phyloP scores from a whole-genome alignment of 1,140 invertebrate genomes.

The Cherax destructor region DNA sequence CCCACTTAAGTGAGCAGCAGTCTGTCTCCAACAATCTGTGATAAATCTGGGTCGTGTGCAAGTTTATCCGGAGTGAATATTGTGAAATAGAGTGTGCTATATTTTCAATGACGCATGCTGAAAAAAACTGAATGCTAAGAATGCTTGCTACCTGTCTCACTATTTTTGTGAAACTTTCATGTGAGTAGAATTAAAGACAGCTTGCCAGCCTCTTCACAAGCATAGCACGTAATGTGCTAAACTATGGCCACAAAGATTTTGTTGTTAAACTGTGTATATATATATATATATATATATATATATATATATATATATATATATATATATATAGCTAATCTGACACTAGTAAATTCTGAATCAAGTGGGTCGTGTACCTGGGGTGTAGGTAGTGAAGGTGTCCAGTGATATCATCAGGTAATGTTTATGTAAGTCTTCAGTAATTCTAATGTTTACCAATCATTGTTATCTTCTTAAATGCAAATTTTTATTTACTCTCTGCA shows the following conservation, averaged over 20 bases:
- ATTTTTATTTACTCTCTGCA: no score
- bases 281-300: no score
- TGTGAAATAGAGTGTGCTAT: background rate
- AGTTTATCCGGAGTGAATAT: background rate
- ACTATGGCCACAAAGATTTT: background rate
- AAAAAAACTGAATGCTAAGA: background rate
- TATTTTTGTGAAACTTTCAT: background rate
- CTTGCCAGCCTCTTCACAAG: background rate
- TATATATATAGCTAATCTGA: background rate
- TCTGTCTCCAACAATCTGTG: conserved; percentile 19
- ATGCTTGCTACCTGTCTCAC: background rate
- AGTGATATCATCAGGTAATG: background rate
- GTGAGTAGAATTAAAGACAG: background rate
- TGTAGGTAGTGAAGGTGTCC: background rate
- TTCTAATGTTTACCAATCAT: background rate
- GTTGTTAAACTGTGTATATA: no score
- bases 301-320: background rate
- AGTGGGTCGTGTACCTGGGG: background rate
- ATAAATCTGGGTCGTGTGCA: conserved; percentile 5
- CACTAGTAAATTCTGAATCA: no score
- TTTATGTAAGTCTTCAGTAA: background rate
- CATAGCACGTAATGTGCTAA: background rate
- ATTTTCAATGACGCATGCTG: background rate
- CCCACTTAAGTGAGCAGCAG: conserved; percentile 9
- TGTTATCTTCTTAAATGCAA: background rate